Evolutionary conservation across 2,113 vertebrate species (phyloP), one percentile per base, ranked within the genome.

Genomic region (Hiodon tergisus): DNA sequence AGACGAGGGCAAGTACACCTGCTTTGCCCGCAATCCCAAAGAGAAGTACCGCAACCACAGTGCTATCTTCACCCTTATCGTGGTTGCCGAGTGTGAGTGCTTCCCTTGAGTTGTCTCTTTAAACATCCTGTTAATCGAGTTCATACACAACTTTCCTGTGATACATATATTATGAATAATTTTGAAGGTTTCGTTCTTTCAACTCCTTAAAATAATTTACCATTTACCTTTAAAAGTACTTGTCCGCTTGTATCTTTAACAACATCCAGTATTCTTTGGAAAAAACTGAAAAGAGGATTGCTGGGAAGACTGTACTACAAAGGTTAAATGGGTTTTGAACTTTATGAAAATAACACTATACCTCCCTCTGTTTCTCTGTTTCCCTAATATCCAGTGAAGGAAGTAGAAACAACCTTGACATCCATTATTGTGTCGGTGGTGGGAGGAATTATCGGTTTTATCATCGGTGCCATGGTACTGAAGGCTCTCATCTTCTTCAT

Each of bases 341-440:
- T 16, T 9, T 66, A 2, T 61, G 46, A 62, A 50, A 31, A 14
- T 53, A 17, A 61, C 71, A 67, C 5, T n/a, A 52, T 13, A 4
- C 48, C 17, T 10, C 59, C 47, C 16, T 17, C 53, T 13, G 4
- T 6, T 72, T 16, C 51, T 16, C 5, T 3, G 9, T 61, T 65
- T 48, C 59, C 31, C 58, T 60, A 31, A 74, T 66, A 52, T 3
- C 3, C 88, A 99, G 97, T 99, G 91, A 93, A 86, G 78, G 87
- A 92, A 78, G 86, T 95, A 8, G 96, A 99, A 89, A 98, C 94
- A 77, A 97, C 94, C 0, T 4, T 98, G 88, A 98, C 96, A 0
- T 0, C 84, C 79, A 93, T 98, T 85, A 98, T 99, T 47, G 81
- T 93, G 75, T 84, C 94, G 0, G 90, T 90, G 0, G 84, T 96